Evolutionary conservation across 2,113 vertebrate species (phyloP), one percentile per base, ranked within the genome.

Genomic region (Manacus vitellinus): DNA sequence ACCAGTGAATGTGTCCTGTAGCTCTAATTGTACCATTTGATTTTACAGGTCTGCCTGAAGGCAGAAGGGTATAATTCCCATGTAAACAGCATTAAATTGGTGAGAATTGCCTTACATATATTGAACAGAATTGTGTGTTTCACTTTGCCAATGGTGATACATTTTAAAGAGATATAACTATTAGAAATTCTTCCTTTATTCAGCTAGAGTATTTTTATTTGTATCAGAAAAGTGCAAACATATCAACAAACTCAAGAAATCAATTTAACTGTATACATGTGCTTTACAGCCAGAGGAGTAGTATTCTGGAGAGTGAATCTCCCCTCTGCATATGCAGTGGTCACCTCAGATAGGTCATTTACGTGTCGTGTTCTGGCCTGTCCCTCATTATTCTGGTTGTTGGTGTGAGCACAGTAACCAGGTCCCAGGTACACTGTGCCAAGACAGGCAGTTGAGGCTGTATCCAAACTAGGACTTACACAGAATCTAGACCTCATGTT

Each of bases 251-350:
- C 9, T 47, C 23, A 46, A 89, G 7, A 71, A 67, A 66, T 63
- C 12, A 20, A 0, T 71, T 77, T 81, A 54, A 81, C 35, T 51
- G 8, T 4, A 9, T 62, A 2, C 51, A 66, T 1, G 0, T 37
- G 41, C 19, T 73, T 76, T 65, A 73, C 20, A 67, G n/a, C 2
- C 11, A 80, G 59, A 44, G 16, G 4, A 76, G 6, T 11, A 65
- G 51, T 28, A 52, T 47, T 61, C n/a, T 62, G 49, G 22, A 66
- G 67, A 66, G 13, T 5, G 56, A 80, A 62, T 7, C 68, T 23
- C 12, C 39, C 8, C 17, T 82, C 39, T 85, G 16, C 44, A 28
- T 11, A 2, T 63, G 39, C 30, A 55, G 11, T n/a, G 61, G 10
- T 37, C 33, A 24, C 14, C 20, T 73, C 43, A 76, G 17, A 18